phyloP scores from a whole-genome alignment of 2,113 vertebrate species.

The Ochotona curzoniae region DNA sequence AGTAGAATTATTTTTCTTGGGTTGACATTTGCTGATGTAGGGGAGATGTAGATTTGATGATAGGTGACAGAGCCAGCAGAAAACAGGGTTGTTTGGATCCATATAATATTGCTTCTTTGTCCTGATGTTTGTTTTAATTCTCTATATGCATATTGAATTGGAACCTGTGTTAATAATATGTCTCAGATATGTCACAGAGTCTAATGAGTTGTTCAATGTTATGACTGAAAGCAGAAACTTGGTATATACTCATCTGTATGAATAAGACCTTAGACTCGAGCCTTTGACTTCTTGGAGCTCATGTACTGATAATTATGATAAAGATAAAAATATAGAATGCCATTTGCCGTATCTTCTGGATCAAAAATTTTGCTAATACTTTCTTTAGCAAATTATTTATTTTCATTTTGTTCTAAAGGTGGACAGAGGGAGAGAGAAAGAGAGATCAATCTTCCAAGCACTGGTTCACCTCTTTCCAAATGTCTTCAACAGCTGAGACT shows the following conservation, averaged over 20 bases:
- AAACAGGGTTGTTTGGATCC: not conserved
- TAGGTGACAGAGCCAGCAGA: not conserved
- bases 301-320: not conserved
- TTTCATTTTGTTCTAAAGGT: no score
- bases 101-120: not conserved
- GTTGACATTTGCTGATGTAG: constrained; percentile 10
- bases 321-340: not conserved
- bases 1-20: not conserved
- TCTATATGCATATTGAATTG: not conserved
- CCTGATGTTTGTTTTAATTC: not conserved
- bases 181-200: not conserved
- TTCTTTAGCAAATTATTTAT: no score
- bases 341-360: not conserved
- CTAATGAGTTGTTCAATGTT: not conserved
- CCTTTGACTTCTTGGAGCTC: not conserved
- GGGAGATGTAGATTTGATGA: not conserved
- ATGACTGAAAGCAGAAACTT: not conserved
- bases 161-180: not conserved
- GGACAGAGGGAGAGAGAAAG: no score
- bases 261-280: not conserved
- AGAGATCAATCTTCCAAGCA: no score
- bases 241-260: not conserved
- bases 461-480: no score
- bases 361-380: not conserved
- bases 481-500: no score